phyloP scores from a whole-genome alignment of 2,797 vertebrate species.

The Eutrigla gurnardus region DNA sequence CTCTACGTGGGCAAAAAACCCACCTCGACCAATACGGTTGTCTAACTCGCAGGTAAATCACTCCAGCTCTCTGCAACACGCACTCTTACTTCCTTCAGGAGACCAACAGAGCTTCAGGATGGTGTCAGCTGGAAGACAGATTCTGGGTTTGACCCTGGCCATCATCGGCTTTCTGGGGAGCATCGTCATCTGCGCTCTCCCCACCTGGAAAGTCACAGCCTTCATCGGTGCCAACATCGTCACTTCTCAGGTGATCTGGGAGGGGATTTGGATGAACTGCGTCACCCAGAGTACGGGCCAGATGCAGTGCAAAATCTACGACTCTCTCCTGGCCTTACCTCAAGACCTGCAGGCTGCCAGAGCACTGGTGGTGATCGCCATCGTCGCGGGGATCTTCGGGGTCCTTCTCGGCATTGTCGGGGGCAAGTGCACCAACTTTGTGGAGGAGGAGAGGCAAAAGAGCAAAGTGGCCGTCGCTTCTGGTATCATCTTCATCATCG shows the following conservation, averaged over 20 bases:
- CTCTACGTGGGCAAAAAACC: not conserved
- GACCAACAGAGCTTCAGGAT: slow-evolving; percentile 72
- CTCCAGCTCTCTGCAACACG: not conserved
- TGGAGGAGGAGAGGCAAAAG: slow-evolving; percentile 84
- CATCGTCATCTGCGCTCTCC: slow-evolving; percentile 88
- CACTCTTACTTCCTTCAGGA: not conserved
- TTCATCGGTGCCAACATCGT: slow-evolving; percentile 93
- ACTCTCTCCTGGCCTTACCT: slow-evolving; percentile 88
- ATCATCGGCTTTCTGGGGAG: slow-evolving; percentile 88
- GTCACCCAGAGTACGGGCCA: slow-evolving; percentile 92
- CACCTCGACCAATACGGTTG: not conserved
- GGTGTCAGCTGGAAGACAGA: slow-evolving; percentile 87
- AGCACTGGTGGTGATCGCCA: slow-evolving; percentile 84
- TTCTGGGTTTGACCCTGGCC: slow-evolving; percentile 87
- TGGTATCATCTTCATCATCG: slow-evolving; percentile 83
- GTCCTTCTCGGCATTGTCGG: slow-evolving; percentile 83
- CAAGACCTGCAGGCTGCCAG: slow-evolving; percentile 91
- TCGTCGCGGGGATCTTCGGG: slow-evolving; percentile 82
- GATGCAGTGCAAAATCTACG: slow-evolving; percentile 93
- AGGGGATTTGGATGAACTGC: slow-evolving; percentile 95
- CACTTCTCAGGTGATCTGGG: slow-evolving; percentile 89
- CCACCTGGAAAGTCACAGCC: slow-evolving; percentile 91
- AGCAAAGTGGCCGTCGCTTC: slow-evolving; percentile 81
- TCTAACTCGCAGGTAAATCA: slow-evolving; percentile 1
- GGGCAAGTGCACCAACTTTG: slow-evolving; percentile 90